Conservation (phyloP, 2,113 vertebrate species). For the Planiliza haematocheilus region DNA sequence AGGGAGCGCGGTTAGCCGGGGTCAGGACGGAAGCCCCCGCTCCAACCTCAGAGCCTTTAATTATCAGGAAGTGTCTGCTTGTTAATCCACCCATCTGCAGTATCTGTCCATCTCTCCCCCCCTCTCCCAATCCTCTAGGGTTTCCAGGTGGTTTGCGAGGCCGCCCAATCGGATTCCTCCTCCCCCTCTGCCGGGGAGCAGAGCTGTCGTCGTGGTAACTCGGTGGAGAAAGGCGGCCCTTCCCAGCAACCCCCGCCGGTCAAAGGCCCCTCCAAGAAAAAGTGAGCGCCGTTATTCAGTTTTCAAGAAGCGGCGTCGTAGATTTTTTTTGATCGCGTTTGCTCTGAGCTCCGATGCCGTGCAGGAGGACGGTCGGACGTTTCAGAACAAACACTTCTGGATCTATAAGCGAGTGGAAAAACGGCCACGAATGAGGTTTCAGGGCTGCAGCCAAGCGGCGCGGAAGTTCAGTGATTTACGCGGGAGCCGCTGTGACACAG, state of each 20-base stretch:
- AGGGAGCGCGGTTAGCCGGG: slow-evolving; percentile 33
- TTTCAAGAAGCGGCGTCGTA: neutral
- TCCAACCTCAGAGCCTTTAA: slow-evolving; percentile 38
- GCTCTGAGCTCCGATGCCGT: no score
- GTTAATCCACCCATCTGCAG: neutral
- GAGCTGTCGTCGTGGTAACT: slow-evolving; percentile 93
- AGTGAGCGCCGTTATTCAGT: slow-evolving; percentile 83
- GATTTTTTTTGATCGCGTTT: slow-evolving; percentile 22
- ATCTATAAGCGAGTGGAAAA: no score
- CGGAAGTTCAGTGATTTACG: slow-evolving; percentile 23
- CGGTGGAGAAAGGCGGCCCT: slow-evolving; percentile 91
- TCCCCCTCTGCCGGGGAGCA: slow-evolving; percentile 86
- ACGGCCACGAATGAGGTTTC: neutral
- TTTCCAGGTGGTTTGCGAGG: slow-evolving; percentile 94
- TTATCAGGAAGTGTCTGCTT: slow-evolving; percentile 18
- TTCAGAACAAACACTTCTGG: no score
- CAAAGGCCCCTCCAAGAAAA: slow-evolving; percentile 89
- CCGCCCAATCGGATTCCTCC: slow-evolving; percentile 86
- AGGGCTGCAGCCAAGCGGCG: neutral
- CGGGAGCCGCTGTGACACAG: slow-evolving; percentile 34
- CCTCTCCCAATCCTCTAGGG: slow-evolving; percentile 77
- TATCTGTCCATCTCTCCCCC: slow-evolving; percentile 45
- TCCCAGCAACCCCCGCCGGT: slow-evolving; percentile 89
- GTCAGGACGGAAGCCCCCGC: slow-evolving; percentile 24
- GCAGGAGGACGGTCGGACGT: no score